Percentiles rank a stretch among this genome's conserved stretches.
Conservation (phyloP, 1,140 invertebrate species). For the Lasioglossum albipes region DNA sequence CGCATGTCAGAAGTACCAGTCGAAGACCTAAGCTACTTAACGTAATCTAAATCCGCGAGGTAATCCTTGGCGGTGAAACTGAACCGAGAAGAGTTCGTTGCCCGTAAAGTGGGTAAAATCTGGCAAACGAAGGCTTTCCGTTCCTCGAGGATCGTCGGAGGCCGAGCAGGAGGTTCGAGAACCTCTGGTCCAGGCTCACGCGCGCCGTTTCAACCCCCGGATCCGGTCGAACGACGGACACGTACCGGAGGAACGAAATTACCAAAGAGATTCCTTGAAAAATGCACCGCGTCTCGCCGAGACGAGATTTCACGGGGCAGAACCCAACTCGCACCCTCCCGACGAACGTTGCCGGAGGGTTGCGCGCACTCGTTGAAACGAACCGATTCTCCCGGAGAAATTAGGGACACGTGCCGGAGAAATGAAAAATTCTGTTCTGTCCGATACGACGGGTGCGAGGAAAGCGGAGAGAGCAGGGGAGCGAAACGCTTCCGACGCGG, state of each 20-base stretch:
- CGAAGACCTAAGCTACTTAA: constrained; percentile 58
- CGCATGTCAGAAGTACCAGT: neutral
- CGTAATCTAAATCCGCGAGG: constrained; percentile 55
- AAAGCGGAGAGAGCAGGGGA: neutral
- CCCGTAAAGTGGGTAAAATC: constrained; percentile 35
- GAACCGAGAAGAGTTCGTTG: constrained; percentile 54
- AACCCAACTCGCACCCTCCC: neutral
- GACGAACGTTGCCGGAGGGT: neutral
- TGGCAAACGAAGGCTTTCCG: neutral
- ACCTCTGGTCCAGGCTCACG: too few species aligned
- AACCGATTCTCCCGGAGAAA: neutral
- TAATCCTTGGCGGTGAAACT: constrained; percentile 56
- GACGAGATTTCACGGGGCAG: neutral
- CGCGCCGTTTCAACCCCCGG: too few species aligned
- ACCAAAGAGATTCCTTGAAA: neutral
- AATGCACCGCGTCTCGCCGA: neutral
- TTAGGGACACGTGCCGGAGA: constrained; percentile 28
- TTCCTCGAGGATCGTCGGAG: neutral
- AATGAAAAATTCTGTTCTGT: constrained; percentile 41
- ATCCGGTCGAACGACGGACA: neutral
- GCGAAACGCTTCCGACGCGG: neutral
- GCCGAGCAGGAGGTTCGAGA: too few species aligned
- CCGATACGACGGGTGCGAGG: too few species aligned
- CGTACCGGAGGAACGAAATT: too few species aligned
- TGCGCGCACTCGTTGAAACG: constrained; percentile 13